phyloP scores from a whole-genome alignment of 37 sponge, comb jelly and placozoan species.

The Diacarnus erythraeanus region DNA sequence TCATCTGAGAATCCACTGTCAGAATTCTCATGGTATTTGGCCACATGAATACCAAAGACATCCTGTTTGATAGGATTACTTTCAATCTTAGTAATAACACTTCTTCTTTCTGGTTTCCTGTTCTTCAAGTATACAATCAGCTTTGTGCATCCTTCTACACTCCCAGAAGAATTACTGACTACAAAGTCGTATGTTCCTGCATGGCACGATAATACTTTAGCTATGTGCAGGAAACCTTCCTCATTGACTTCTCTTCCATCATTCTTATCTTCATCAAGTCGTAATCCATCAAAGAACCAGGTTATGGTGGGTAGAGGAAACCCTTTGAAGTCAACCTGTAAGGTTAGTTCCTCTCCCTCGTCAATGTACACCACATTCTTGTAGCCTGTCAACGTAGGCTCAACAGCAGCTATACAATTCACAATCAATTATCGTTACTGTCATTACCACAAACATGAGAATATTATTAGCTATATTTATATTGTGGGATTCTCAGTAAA shows the following conservation, averaged over 20 bases:
- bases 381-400: conserved; percentile 20
- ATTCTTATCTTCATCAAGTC: conserved; percentile 5
- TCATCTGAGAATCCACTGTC: conserved; percentile 17
- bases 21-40: conserved; percentile 7
- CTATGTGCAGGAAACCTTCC: conserved; percentile 15
- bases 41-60: conserved; percentile 31
- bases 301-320: conserved; percentile 26
- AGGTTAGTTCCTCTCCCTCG: conserved; percentile 29
- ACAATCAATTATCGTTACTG: too few relatives aligned
- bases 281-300: conserved; percentile 22
- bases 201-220: neutral
- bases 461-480: too few relatives aligned
- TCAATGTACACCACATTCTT: neutral
- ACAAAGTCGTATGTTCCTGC: conserved; percentile 36
- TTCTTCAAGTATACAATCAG: conserved; percentile 19
- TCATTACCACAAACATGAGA: too few relatives aligned
- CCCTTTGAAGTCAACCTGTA: conserved; percentile 23
- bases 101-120: neutral
- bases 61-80: conserved; percentile 11
- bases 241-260: conserved; percentile 5
- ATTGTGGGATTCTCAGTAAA: too few relatives aligned
- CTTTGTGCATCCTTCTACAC: conserved; percentile 34
- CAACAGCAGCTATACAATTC: too few relatives aligned
- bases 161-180: conserved; percentile 29
- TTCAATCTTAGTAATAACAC: neutral